Evolutionary conservation across 1,140 invertebrate genomes (phyloP), one percentile per base, ranked within the genome.

Genomic region (Zelostemma sp.): DNA sequence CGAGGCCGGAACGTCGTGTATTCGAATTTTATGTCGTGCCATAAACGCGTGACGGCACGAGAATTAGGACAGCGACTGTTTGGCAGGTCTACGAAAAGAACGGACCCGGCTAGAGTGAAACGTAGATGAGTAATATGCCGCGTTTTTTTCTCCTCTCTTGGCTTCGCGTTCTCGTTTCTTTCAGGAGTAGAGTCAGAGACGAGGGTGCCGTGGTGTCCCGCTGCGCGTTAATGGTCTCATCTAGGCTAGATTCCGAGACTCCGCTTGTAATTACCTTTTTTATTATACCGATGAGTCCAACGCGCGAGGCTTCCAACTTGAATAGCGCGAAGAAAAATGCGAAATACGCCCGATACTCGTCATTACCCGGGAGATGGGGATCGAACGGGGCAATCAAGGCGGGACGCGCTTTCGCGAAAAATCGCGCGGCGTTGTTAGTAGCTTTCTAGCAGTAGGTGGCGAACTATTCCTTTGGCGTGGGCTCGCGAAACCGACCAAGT

Each of bases 21-120:
- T 72, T 64, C 64, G 58, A 64, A 72, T 72, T 72, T 68, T 72
- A 72, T 72, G 69, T 72, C 69, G 69, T 72, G 56, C 69, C 64
- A 61, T 68, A 72, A 68, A 72, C 65, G 64, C 64, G 64, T 68
- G 69, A 68, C 64, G 64, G 69, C 69, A 68, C 43, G 65, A 72
- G 64, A 64, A 68, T 65, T 72, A 72, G 70, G 65, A 68, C 70
- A 65, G 69, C 57, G 60, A 54, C 50, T 55, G 53, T 51, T 64
- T 72, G 69, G 69, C 64, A 62, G 70, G 56, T 54, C 48, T 50
- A 35, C n/a, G 48, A 50, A 62, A 68, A 56, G 64, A 60, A 67
- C 67, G 8, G 64, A 59, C 58, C 61, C 59, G 63, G 18, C 16
- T n/a, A 67, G 69, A 72, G 69, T 64, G 69, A 67, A 67, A 67